Evolutionary conservation across 2,113 vertebrate genomes (phyloP), one percentile per base, ranked within the genome.

Genomic region (Antennarius striatus): DNA sequence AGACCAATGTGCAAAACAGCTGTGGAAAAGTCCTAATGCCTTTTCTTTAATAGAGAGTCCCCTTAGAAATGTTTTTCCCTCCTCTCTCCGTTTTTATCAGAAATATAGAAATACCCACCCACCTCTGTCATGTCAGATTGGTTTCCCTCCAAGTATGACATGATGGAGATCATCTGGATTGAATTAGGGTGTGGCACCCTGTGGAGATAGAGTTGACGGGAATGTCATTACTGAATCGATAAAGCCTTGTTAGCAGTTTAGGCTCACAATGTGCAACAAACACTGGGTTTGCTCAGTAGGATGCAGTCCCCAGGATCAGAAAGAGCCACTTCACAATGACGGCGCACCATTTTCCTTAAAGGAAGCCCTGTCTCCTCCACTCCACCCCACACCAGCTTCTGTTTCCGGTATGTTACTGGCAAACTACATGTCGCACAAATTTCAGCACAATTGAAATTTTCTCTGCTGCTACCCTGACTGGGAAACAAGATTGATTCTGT

Each of bases 51-150:
- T 85, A 91, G 87, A 87, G 75, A 81, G 88, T 93, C 91, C 88
- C 90, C 82, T 89, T 88, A 91, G 92, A 93, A 91, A 92, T 86
- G 85, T 89, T 92, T 90, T 93, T 91, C 50, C 88, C 90, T 77
- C 83, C 81, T 89, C 88, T 88, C 84, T 82, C 83, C 84, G 77
- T 90, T 92, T 93, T 92, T 93, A 93, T 93, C 93, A 92, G 91
- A 92, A 91, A 89, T 85, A 87, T 58, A 89, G 88, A 92, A 91
- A 91, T 86, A 90, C 89, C 92, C 92, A 89, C 92, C 93, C 92
- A 92, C 88, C 90, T 90, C 88, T 92, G 92, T 94, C 93, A 93
- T 93, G 92, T 94, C 84, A 86, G 88, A 92, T 92, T 93, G 91
- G 93, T 91, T 85, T 83, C 63, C 73, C 85, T 94, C 93, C 93